Evolutionary conservation across 2,888 invertebrate genomes (phyloP), one percentile per base, ranked within the genome.

Genomic region (Corbicula japonica): DNA sequence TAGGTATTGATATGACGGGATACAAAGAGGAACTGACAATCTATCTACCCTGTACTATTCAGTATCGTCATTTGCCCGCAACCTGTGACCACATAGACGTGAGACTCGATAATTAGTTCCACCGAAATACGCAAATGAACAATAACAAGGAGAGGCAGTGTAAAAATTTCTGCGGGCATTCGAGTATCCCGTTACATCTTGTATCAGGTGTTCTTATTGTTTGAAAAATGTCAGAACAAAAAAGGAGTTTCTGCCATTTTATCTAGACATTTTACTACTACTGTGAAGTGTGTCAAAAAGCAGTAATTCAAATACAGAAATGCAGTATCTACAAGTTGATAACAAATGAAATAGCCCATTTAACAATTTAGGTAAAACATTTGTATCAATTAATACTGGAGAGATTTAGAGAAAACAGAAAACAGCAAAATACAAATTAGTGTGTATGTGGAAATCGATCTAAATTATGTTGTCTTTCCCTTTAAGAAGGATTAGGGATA

Each of bases 81-180:
- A 73, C 65, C 73, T 52, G 44, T 73, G 65, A 73, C 73, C 65
- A 44, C 54, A 56, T 48, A 65, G 54, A 52, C 65, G 58, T 48
- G 65, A 73, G 58, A 56, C 56, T 38, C 18, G 48, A 35, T 73
- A 58, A 73, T 73, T 73, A 65, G 65, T 66, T 73, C 65, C 58
- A 54, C 30, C 35, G 48, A 46, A 30, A 54, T 38, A 48, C 58
- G 32, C 10, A 30, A 44, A 50, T 58, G 65, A 73, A 73, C 73
- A 73, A 73, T 65, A 60, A 21, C 56, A 48, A n/a, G 58, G 41
- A 69, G 30, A 56, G 44, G 26, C 48, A 23, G 58, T 58, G 73
- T 65, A 58, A 58, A 73, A 65, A 46, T 65, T 58, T 65, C n/a
- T 35, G 58, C 58, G 34, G 60, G 63, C 60, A 73, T 58, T 35